Conservation (phyloP, 2,888 invertebrate genomes). For the Eupelmus urozonus region DNA sequence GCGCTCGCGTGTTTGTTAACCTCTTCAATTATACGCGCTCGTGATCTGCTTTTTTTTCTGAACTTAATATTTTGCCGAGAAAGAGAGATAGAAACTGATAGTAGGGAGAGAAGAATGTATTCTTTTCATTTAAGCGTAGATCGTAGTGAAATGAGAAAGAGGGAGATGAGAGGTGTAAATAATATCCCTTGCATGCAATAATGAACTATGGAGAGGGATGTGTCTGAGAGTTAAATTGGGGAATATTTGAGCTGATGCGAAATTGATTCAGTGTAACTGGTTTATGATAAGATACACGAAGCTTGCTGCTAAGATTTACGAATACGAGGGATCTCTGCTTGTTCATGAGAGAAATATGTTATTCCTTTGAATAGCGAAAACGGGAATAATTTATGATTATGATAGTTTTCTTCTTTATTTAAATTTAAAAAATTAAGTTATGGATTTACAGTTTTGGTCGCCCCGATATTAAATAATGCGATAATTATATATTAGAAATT, state of each 20-base stretch:
- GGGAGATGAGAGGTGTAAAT: not conserved
- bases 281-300: not conserved
- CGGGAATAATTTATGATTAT: too few relatives aligned
- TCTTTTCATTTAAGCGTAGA: not conserved
- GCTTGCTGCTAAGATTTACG: not conserved
- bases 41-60: slow-evolving; percentile 27
- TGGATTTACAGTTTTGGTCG: too few relatives aligned
- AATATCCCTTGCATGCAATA: not conserved
- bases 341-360: too few relatives aligned
- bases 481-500: too few relatives aligned
- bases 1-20: slow-evolving; percentile 42
- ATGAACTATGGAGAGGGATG: not conserved
- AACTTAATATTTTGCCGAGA: not conserved
- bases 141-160: too few relatives aligned
- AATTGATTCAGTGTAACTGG: not conserved
- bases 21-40: slow-evolving; percentile 51
- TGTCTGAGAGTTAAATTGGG: too few relatives aligned
- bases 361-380: too few relatives aligned
- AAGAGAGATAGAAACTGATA: not conserved
- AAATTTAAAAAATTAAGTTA: too few relatives aligned
- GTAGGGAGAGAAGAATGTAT: not conserved
- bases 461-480: too few relatives aligned
- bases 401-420: too few relatives aligned
- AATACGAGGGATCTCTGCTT: too few relatives aligned
- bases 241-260: not conserved